phyloP scores from a whole-genome alignment of 2,797 vertebrate genomes.

The Poeciliopsis gracilis region DNA sequence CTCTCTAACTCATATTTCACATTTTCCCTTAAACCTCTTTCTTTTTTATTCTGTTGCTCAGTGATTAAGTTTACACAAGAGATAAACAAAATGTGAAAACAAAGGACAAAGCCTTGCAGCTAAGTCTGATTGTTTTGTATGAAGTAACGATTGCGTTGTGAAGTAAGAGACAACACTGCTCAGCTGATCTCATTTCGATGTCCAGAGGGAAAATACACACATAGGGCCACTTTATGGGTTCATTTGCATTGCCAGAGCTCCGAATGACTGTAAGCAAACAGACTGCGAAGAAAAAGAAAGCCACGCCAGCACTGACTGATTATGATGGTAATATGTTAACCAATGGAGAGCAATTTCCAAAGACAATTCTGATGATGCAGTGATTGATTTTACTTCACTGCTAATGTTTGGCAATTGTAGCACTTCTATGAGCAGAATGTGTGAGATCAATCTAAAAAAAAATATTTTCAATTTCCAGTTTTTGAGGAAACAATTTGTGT shows the following conservation, averaged over 20 bases:
- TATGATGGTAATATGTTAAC: constrained; percentile 77
- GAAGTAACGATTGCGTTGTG: constrained; percentile 14
- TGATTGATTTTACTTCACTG: constrained; percentile 73
- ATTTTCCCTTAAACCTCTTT: not conserved
- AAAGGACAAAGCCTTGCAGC: not conserved
- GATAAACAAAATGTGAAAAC: constrained; percentile 6
- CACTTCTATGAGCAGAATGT: constrained; percentile 49
- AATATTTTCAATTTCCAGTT: not conserved
- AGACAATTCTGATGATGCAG: constrained; percentile 71
- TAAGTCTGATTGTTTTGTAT: constrained; percentile 46
- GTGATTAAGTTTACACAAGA: constrained; percentile 7
- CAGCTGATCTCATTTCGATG: constrained; percentile 60
- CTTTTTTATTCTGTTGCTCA: constrained; percentile 21
- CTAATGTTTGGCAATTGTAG: constrained; percentile 63
- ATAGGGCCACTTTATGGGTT: constrained; percentile 70
- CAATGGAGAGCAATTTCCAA: constrained; percentile 65
- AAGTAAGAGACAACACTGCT: constrained; percentile 37
- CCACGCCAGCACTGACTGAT: constrained; percentile 58
- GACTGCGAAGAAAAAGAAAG: constrained; percentile 60
- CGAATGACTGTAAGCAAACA: constrained; percentile 68
- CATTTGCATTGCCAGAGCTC: constrained; percentile 69
- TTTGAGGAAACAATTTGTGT: constrained; percentile 16
- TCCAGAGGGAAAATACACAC: constrained; percentile 64
- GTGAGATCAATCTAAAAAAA: constrained; percentile 21
- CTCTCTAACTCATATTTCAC: constrained; percentile 4